These are phyloP conservation scores for Campoletis sonorensis DNA, from an alignment of 1,140 invertebrate species.

Conservation along the genomic window DNA sequence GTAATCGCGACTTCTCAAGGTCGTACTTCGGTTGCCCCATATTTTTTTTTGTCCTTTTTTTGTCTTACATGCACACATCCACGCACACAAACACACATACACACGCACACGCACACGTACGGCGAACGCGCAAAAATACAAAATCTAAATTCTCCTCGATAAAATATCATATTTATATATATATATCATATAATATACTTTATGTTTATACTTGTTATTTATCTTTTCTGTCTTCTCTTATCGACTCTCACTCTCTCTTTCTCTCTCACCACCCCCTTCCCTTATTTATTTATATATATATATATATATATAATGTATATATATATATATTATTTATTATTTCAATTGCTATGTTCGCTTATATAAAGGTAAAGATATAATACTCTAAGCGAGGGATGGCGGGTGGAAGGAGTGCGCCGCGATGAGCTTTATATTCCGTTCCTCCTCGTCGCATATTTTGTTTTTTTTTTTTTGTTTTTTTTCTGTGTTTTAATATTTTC, in stretches of 20 bases:
- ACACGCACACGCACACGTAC: constrained; percentile 37
- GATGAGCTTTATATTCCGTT: constrained; percentile 46
- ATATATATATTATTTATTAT: constrained; percentile 67
- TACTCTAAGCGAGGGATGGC: constrained; percentile 71
- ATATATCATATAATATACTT: constrained; percentile 55
- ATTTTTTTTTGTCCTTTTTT: too few relatives aligned
- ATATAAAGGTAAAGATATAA: constrained; percentile 71
- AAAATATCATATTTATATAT: too few relatives aligned
- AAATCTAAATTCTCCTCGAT: constrained; percentile 71
- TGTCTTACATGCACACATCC: constrained; percentile 51
- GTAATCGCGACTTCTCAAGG: not conserved
- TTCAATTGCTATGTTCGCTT: constrained; percentile 69
- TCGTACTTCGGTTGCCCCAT: not conserved
- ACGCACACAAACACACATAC: too few relatives aligned
- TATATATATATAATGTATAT: too few relatives aligned
- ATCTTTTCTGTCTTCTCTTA: too few relatives aligned
- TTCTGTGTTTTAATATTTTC: constrained; percentile 19
- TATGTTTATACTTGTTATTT: not conserved
- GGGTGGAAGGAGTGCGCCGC: constrained; percentile 64
- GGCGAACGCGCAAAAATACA: constrained; percentile 69
- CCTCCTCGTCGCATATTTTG: constrained; percentile 28
- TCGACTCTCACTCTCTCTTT: too few relatives aligned
- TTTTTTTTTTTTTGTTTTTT: too few relatives aligned
- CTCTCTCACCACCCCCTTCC: too few relatives aligned
- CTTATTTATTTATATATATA: too few relatives aligned